phyloP scores from a whole-genome alignment of 1,140 invertebrate species.

The Mizuhopecten yessoensis region DNA sequence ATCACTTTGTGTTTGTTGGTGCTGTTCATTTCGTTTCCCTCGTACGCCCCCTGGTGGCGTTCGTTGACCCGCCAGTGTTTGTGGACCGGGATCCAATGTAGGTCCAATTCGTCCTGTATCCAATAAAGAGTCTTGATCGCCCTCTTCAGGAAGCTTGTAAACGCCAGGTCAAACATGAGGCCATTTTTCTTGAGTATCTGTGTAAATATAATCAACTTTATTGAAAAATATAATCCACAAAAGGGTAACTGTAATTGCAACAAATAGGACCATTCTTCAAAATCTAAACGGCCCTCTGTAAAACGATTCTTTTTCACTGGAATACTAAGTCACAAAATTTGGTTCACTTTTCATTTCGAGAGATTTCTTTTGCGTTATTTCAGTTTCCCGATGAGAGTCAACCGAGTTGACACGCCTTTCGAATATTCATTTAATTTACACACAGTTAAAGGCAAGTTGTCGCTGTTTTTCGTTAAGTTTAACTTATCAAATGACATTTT shows the following conservation, averaged over 20 bases:
- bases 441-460: too few relatives aligned
- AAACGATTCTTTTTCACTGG: too few relatives aligned
- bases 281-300: too few relatives aligned
- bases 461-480: too few relatives aligned
- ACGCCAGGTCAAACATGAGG: conserved; percentile 95
- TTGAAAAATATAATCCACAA: neutral
- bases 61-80: conserved; percentile 97
- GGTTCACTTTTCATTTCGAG: too few relatives aligned
- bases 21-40: conserved; percentile 92
- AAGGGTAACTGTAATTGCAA: neutral
- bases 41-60: conserved; percentile 96
- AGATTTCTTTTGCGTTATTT: too few relatives aligned
- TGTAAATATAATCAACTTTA: conserved; percentile 54
- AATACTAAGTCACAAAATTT: too few relatives aligned
- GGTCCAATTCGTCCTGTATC: conserved; percentile 91
- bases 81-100: conserved; percentile 90
- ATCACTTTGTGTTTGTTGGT: neutral
- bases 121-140: conserved; percentile 93
- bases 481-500: too few relatives aligned
- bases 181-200: conserved; percentile 92
- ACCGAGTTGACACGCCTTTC: too few relatives aligned
- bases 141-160: conserved; percentile 95
- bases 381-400: too few relatives aligned
- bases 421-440: too few relatives aligned
- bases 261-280: too few relatives aligned